phyloP scores from a whole-genome alignment of 1,140 invertebrate genomes.

The Stratiolaelaps scimitus region DNA sequence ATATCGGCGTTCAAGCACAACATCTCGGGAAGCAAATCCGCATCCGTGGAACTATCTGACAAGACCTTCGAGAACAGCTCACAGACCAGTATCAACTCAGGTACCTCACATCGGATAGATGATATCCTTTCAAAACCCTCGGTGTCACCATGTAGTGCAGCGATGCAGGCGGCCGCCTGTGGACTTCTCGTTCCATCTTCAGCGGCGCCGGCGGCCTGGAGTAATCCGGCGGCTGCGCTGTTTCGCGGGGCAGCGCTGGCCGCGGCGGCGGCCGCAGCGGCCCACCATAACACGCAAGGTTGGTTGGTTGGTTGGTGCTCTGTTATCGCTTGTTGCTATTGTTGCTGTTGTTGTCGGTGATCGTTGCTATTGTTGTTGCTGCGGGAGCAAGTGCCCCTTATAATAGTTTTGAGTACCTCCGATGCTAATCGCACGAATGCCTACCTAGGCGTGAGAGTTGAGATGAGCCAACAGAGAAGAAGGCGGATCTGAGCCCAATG shows the following conservation, averaged over 20 bases:
- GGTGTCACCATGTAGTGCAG: slow-evolving; percentile 18
- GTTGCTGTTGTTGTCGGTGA: too few species aligned
- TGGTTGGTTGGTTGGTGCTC: neutral
- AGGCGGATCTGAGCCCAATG: too few species aligned
- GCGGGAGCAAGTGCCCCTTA: too few species aligned
- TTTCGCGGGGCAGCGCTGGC: slow-evolving; percentile 22
- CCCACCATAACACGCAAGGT: slow-evolving; percentile 27
- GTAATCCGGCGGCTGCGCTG: slow-evolving; percentile 9
- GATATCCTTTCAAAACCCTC: slow-evolving; percentile 25
- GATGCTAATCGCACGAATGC: too few species aligned
- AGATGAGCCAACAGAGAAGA: too few species aligned
- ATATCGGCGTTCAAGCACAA: slow-evolving; percentile 25
- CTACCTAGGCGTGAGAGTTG: too few species aligned
- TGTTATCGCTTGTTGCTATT: too few species aligned
- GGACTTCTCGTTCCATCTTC: slow-evolving; percentile 18
- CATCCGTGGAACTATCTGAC: slow-evolving; percentile 3
- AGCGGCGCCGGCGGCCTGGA: slow-evolving; percentile 6
- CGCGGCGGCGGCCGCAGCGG: slow-evolving; percentile 6
- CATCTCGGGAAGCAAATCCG: too few species aligned
- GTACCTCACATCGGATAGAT: slow-evolving; percentile 27
- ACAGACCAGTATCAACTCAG: slow-evolving; percentile 23
- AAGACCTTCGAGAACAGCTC: slow-evolving; percentile 20
- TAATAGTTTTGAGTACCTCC: too few species aligned
- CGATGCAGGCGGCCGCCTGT: slow-evolving; percentile 20
- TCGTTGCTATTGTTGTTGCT: too few species aligned